Evolutionary conservation across 2,888 invertebrate genomes (phyloP).

Genomic region (Endotricha flammealis): DNA sequence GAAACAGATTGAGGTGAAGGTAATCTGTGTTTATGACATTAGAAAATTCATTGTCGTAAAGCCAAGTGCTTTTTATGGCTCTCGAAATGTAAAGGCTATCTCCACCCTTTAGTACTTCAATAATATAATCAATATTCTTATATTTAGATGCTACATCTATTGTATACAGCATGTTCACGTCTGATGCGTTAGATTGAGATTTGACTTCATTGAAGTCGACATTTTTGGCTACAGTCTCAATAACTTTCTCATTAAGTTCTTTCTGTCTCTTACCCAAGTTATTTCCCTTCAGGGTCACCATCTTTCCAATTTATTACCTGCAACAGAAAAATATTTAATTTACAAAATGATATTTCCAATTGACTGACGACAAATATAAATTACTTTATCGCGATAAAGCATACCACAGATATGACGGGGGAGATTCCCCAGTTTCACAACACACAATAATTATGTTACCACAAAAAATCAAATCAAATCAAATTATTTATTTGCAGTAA

Average conservation of each 20-base stretch:
- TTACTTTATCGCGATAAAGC: too few species aligned
- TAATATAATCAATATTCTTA: conserved; percentile 41
- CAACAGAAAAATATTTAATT: too few species aligned
- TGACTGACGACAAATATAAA: too few species aligned
- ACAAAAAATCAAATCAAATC: too few species aligned
- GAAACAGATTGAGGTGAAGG: conserved; percentile 43
- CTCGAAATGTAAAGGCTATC: conserved; percentile 45
- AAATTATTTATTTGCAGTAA: too few species aligned
- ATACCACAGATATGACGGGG: too few species aligned
- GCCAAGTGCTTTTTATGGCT: conserved; percentile 47
- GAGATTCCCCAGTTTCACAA: too few species aligned
- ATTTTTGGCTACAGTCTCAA: conserved; percentile 24
- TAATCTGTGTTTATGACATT: conserved; percentile 38
- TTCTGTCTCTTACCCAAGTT: conserved; percentile 36
- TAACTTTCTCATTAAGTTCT: conserved; percentile 37
- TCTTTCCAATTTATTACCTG: too few species aligned
- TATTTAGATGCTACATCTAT: conserved; percentile 53
- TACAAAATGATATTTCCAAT: too few species aligned
- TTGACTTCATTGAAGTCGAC: conserved; percentile 31
- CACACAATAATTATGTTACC: too few species aligned
- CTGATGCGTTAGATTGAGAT: conserved; percentile 29
- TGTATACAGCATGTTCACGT: conserved; percentile 48
- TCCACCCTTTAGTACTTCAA: conserved; percentile 44
- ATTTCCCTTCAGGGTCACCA: conserved; percentile 34
- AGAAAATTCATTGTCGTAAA: conserved; percentile 36